Evolutionary conservation across 1,140 invertebrate species (phyloP), one percentile per base, ranked within the genome.

Genomic region (Agrypnia vestita): DNA sequence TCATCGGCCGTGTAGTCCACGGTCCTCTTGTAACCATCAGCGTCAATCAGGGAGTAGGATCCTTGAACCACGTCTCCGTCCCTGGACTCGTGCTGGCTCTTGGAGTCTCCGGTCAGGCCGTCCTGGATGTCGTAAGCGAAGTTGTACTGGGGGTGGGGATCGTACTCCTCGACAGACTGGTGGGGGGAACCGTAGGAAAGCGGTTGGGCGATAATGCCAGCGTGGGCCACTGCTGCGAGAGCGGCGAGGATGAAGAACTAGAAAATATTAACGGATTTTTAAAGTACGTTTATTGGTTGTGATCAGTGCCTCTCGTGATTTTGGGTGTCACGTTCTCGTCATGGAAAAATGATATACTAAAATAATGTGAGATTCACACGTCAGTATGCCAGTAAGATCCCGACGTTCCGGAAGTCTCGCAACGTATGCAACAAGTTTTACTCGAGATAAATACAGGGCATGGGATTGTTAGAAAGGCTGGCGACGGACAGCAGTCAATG

Each of bases 1-100:
- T 91, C 88, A 85, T 92, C 91, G 19, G 91, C 91, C 8, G 90
- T 91, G 85, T 92, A 92, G 80, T 91, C 90, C 4, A 91, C 91
- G 47, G 88, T 91, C 76, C 91, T 87, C 79, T 90, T 89, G 82
- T 87, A 89, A 61, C 91, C 91, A 84, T 92, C 91, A 3, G 91
- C 87, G 83, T 92, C 91, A 56, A 90, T 85, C 8, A 91, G 83
- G 12, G 88, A 89, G 84, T 91, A 91, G 61, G 86, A 86, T 78
- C 91, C 91, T 83, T 91, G 88, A 13, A 92, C 91, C 62, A 91
- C 87, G 80, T 91, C 91, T 53, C 91, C 91, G 73, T 89, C 87
- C 4, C 91, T 86, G 43, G 86, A 88, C 85, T 92, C 91, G 72
- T 91, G 86, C 85, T 92, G 91, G 80, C 88, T 90, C 85, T 92